These are phyloP conservation scores for Thecocarcelia acutangulata DNA, from an alignment of 2,888 invertebrate genomes.

Conservation along the genomic window DNA sequence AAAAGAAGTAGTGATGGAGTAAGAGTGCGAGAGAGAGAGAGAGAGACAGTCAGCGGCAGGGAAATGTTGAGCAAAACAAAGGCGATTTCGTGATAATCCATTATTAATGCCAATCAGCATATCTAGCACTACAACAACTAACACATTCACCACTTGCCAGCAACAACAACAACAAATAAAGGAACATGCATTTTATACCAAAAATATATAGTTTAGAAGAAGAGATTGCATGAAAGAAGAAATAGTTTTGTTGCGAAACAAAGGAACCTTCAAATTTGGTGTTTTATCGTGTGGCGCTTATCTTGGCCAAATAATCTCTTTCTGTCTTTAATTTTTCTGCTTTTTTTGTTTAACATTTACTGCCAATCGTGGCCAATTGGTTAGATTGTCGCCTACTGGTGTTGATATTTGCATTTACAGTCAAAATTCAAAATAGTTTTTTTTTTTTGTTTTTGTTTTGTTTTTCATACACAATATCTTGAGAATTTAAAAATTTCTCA, in stretches of 20 bases:
- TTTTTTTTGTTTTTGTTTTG: conserved; percentile 5
- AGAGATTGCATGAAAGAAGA: conserved; percentile 10
- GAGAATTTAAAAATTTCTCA: conserved; percentile 54
- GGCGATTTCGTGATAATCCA: conserved; percentile 81
- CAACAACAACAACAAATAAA: neutral
- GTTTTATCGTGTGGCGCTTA: conserved; percentile 76
- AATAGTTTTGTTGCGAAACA: conserved; percentile 51
- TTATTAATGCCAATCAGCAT: conserved; percentile 82
- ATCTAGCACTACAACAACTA: conserved; percentile 61
- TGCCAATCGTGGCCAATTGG: conserved; percentile 74
- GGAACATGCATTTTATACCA: conserved; percentile 4
- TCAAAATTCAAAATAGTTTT: conserved; percentile 58
- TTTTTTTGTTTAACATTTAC: conserved; percentile 27
- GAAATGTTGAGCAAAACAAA: conserved; percentile 62
- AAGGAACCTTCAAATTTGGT: conserved; percentile 69
- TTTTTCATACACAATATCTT: conserved; percentile 30
- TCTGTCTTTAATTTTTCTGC: conserved; percentile 29
- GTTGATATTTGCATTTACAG: conserved; percentile 70
- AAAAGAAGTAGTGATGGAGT: too few relatives aligned
- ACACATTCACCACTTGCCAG: conserved; percentile 43
- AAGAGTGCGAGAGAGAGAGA: neutral
- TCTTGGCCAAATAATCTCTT: conserved; percentile 72
- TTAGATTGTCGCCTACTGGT: conserved; percentile 78
- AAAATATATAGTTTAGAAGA: conserved; percentile 42
- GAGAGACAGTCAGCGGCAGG: neutral